phyloP scores from a whole-genome alignment of 2,888 invertebrate species.

The Drosophila fungiperda region DNA sequence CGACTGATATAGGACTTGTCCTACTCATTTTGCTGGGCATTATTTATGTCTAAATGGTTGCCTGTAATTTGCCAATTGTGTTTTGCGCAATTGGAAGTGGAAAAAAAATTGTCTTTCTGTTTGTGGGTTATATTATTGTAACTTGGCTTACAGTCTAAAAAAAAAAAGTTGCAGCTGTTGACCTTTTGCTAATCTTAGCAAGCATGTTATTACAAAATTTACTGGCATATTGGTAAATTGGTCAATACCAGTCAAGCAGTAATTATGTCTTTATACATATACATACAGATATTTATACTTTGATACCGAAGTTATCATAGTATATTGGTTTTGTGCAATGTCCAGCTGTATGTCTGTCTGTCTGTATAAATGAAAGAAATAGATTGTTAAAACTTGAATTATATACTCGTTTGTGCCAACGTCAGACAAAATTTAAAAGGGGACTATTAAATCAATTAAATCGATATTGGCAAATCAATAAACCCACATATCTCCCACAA shows the following conservation, averaged over 20 bases:
- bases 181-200: constrained; percentile 27
- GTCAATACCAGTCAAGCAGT: constrained; percentile 8
- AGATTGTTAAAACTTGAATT: no score
- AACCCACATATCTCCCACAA: no score
- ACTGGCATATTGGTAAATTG: constrained; percentile 17
- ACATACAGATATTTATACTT: background rate
- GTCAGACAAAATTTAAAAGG: no score
- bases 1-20: constrained; percentile 16
- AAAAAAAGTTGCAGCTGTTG: constrained; percentile 23
- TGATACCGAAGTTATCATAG: background rate
- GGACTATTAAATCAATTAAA: no score
- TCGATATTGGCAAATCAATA: no score
- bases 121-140: background rate
- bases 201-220: constrained; percentile 12
- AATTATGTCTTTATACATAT: constrained; percentile 7
- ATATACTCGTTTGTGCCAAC: no score
- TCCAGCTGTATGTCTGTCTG: background rate
- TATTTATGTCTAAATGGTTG: constrained; percentile 30
- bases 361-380: no score
- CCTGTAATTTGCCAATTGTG: constrained; percentile 51
- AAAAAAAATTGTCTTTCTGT: constrained; percentile 2
- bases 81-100: constrained; percentile 13
- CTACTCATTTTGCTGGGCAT: constrained; percentile 10
- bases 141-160: background rate
- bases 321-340: background rate